Evolutionary conservation across 2,888 invertebrate genomes (phyloP).

Genomic region (Deroplatys truncata): DNA sequence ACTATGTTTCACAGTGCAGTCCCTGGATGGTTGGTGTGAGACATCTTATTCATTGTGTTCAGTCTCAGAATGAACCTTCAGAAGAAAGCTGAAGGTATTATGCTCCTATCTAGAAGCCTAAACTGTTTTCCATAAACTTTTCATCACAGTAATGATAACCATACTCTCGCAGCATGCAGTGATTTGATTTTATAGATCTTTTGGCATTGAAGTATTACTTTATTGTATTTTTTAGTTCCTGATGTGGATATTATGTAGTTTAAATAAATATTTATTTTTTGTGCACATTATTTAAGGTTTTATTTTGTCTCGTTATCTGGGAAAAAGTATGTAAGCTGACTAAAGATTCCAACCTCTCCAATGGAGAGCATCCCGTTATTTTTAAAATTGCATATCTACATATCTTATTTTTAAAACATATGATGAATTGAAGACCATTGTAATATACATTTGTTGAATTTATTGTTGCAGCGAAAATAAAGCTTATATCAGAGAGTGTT

Average conservation of each 20-base stretch:
- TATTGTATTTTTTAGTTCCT: background rate
- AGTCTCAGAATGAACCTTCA: background rate
- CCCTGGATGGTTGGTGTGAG: constrained; percentile 61
- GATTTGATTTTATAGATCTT: background rate
- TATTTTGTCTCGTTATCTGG: background rate
- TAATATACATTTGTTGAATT: no score
- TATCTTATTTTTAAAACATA: no score
- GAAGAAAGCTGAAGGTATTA: background rate
- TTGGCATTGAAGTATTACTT: background rate
- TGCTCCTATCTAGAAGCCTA: background rate
- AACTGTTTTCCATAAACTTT: background rate
- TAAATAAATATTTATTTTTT: background rate
- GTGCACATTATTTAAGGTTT: background rate
- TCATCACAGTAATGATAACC: background rate
- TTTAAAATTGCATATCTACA: background rate
- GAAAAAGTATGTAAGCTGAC: no score
- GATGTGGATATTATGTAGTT: background rate
- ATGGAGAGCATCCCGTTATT: no score
- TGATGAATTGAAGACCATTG: no score
- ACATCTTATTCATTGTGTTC: constrained; percentile 50
- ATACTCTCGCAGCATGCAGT: background rate
- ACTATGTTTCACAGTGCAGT: constrained; percentile 54
- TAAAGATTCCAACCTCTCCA: background rate
- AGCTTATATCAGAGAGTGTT: no score
- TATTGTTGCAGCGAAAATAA: no score